Conservation (phyloP, 2,888 invertebrate species). For the Tolmerus cingulatus region DNA sequence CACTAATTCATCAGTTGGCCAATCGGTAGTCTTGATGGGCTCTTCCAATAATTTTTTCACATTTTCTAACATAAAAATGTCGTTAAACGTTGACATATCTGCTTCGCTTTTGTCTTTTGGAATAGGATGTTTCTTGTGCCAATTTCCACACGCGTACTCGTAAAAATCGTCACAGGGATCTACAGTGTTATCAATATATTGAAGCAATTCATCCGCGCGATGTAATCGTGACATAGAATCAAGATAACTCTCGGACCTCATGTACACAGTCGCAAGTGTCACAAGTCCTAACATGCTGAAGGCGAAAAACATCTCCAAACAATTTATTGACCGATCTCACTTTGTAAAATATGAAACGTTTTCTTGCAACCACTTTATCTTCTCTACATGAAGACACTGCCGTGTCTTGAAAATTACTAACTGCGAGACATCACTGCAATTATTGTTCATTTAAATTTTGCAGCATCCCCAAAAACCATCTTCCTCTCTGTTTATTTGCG, state of each 20-base stretch:
- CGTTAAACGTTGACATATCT: background rate
- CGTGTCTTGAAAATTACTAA: background rate
- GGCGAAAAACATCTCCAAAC: background rate
- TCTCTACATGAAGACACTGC: background rate
- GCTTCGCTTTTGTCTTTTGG: background rate
- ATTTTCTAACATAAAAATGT: background rate
- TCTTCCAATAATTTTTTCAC: background rate
- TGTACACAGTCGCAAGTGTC: background rate
- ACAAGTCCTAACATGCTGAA: background rate
- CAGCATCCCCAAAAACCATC: background rate
- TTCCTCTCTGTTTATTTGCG: background rate
- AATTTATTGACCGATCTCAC: background rate
- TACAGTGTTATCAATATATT: slow-evolving; percentile 1
- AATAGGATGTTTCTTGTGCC: background rate
- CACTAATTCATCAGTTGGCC: background rate
- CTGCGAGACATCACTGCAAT: background rate
- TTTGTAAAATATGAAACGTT: background rate
- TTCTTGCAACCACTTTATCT: background rate
- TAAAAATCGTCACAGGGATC: slow-evolving; percentile 28
- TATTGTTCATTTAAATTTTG: background rate
- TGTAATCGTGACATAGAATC: background rate
- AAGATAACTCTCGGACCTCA: background rate
- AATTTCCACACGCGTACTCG: slow-evolving; percentile 18
- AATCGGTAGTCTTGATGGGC: background rate
- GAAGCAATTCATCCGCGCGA: background rate